Percentiles rank a stretch among this genome's conserved stretches.
Evolutionary conservation across 2,888 invertebrate genomes (phyloP).

Genomic region (Trichopria drosophilae): DNA sequence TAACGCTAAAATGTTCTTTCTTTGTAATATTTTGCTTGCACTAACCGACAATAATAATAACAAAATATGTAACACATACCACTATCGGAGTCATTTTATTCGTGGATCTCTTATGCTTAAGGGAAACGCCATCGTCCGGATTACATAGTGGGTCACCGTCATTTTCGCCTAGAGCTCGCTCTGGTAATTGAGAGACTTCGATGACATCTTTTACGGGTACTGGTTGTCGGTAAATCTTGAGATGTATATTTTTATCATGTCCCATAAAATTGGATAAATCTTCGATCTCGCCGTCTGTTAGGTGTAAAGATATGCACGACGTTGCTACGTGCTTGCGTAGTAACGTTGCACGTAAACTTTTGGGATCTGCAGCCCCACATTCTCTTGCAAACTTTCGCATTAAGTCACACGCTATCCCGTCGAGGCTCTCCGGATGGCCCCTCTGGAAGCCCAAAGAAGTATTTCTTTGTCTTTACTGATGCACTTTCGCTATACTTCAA

Average conservation of each 20-base stretch:
- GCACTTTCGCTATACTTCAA: not conserved
- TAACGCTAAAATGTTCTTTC: too few species aligned
- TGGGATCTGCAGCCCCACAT: constrained; percentile 9
- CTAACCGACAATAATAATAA: too few species aligned
- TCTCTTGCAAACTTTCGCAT: not conserved
- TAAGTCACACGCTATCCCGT: not conserved
- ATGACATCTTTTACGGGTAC: not conserved
- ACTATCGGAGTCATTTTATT: too few species aligned
- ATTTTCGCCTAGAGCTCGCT: too few species aligned
- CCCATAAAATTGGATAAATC: constrained; percentile 5
- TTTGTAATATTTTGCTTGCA: too few species aligned
- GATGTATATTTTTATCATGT: not conserved
- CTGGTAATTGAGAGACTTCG: not conserved
- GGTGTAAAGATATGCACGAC: not conserved
- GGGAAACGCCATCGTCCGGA: too few species aligned
- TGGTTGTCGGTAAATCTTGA: constrained; percentile 1
- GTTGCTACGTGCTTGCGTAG: constrained; percentile 7
- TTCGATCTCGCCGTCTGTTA: not conserved
- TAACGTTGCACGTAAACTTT: not conserved
- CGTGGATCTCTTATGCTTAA: too few species aligned
- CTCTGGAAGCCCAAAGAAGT: constrained; percentile 7
- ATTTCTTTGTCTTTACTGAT: constrained; percentile 4
- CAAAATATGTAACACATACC: too few species aligned
- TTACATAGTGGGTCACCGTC: too few species aligned
- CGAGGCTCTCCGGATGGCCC: too few species aligned